These are phyloP conservation scores for Athene noctua DNA, from an alignment of 2,113 vertebrate species.

Conservation along the genomic window DNA sequence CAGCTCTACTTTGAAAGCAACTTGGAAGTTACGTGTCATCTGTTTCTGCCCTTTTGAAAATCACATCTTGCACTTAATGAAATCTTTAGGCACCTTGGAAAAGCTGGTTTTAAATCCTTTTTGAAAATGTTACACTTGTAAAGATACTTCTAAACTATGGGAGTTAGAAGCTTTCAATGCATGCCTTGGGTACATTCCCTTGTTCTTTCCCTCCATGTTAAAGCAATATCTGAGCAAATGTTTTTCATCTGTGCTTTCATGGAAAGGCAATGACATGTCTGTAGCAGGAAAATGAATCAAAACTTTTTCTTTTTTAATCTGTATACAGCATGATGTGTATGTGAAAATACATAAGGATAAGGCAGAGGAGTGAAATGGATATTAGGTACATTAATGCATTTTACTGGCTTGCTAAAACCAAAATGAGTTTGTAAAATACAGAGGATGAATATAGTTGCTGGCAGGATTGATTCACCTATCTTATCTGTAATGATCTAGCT, in stretches of 20 bases:
- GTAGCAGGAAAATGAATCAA: neutral
- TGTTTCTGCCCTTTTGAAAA: conserved; percentile 29
- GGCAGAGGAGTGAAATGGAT: neutral
- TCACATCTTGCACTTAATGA: neutral
- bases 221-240: neutral
- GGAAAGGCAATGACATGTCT: neutral
- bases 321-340: neutral
- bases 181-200: neutral
- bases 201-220: neutral
- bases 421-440: neutral
- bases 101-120: conserved; percentile 6
- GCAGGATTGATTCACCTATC: neutral
- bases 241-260: neutral
- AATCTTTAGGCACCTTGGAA: conserved; percentile 15
- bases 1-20: conserved; percentile 1
- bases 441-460: neutral
- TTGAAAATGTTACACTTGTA: conserved; percentile 4
- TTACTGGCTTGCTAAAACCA: neutral
- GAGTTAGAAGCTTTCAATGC: neutral
- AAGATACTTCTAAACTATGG: neutral
- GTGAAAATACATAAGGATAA: neutral
- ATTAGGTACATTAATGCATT: neutral
- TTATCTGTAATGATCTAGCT: neutral
- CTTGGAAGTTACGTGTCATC: neutral
- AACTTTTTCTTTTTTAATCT: neutral